Conservation (phyloP, 2,888 invertebrate species). For the Proisotoma minuta region DNA sequence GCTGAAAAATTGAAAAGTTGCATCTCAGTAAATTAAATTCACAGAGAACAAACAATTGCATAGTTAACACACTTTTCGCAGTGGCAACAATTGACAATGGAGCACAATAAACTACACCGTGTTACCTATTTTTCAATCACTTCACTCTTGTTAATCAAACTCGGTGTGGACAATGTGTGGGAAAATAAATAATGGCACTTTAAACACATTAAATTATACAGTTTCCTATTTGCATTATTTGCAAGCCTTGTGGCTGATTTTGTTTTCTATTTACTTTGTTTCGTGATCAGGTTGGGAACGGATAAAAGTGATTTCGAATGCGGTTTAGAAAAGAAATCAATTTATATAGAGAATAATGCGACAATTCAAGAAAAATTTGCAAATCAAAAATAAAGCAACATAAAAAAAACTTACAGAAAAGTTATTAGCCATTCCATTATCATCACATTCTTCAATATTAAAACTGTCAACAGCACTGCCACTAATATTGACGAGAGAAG, state of each 20-base stretch:
- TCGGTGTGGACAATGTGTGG: background rate
- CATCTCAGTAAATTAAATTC: too few species aligned
- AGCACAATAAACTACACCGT: background rate
- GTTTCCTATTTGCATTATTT: too few species aligned
- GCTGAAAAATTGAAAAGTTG: too few species aligned
- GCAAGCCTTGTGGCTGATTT: too few species aligned
- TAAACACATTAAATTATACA: background rate
- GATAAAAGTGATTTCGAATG: too few species aligned
- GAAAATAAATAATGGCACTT: background rate
- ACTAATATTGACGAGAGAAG: background rate
- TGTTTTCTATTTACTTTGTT: too few species aligned
- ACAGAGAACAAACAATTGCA: too few species aligned
- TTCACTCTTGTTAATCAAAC: background rate
- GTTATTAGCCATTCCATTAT: slow-evolving; percentile 5
- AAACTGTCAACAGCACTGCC: slow-evolving; percentile 1
- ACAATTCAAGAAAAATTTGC: background rate
- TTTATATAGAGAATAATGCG: too few species aligned
- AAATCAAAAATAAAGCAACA: background rate
- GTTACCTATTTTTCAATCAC: background rate
- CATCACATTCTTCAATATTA: slow-evolving; percentile 9
- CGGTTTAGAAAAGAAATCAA: too few species aligned
- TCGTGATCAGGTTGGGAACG: too few species aligned
- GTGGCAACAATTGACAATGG: background rate
- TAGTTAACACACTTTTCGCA: background rate
- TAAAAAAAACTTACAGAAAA: slow-evolving; percentile 9